Percentiles rank a stretch among this genome's conserved stretches.
Evolutionary conservation across 2,797 vertebrate species (phyloP).

Genomic region (Galago senegalensis): DNA sequence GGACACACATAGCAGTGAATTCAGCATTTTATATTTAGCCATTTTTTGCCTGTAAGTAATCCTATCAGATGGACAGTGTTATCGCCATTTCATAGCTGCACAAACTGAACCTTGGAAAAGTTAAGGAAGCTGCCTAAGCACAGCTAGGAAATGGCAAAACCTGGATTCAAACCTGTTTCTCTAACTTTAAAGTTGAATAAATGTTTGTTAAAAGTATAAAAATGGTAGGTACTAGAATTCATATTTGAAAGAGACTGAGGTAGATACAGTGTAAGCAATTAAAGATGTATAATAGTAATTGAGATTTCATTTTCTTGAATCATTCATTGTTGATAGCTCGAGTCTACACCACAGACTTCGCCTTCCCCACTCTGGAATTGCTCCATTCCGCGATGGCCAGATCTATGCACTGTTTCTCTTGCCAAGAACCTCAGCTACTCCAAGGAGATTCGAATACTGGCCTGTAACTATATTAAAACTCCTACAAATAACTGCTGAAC

Average conservation of each 20-base stretch:
- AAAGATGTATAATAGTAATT: constrained; percentile 67
- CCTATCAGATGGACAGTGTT: neutral
- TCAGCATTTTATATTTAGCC: constrained; percentile 7
- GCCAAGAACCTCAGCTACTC: constrained; percentile 74
- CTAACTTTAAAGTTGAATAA: constrained; percentile 51
- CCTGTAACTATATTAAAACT: constrained; percentile 73
- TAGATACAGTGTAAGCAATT: constrained; percentile 9
- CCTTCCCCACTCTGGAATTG: constrained; percentile 15
- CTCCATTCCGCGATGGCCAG: constrained; percentile 59
- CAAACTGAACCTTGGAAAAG: neutral
- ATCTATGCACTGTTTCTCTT: constrained; percentile 35
- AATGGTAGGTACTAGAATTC: constrained; percentile 4
- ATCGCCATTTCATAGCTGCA: neutral
- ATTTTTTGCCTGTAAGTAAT: constrained; percentile 16
- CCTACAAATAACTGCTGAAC: constrained; percentile 72
- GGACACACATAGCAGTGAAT: neutral
- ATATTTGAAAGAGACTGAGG: constrained; percentile 51
- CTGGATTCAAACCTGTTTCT: constrained; percentile 22
- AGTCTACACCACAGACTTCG: constrained; percentile 57
- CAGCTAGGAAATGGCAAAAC: neutral
- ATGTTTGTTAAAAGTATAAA: constrained; percentile 36
- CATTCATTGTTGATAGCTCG: constrained; percentile 60
- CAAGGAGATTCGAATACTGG: constrained; percentile 54
- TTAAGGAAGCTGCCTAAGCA: neutral
- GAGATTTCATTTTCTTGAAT: constrained; percentile 66